A percentile compares a stretch with the other conserved stretches of the same genome.
These are phyloP conservation scores for Leontocebus nigricollis DNA, from an alignment of 2,797 vertebrate species.

Conservation along the genomic window DNA sequence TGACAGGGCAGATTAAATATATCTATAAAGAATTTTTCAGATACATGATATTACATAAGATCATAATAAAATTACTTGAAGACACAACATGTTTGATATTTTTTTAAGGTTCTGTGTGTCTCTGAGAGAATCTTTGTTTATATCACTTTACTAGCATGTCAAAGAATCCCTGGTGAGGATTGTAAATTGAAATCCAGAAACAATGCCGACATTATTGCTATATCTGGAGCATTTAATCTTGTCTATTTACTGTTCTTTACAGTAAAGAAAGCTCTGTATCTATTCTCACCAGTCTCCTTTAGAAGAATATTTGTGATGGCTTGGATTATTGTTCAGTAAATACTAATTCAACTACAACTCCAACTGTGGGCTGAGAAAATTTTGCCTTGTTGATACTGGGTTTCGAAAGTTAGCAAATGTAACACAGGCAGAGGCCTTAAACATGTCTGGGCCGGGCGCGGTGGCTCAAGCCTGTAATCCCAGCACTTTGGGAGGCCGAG, in stretches of 20 bases:
- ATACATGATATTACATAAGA: neutral
- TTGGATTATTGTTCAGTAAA: neutral
- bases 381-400: neutral
- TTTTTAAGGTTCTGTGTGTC: neutral
- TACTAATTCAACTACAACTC: neutral
- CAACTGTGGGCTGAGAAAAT: neutral
- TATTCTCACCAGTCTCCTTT: neutral
- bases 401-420: neutral
- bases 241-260: neutral
- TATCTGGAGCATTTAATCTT: neutral
- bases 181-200: conserved; percentile 18
- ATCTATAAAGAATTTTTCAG: neutral
- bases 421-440: neutral
- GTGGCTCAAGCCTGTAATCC: no score
- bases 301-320: neutral
- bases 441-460: neutral
- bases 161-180: neutral
- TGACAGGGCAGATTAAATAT: conserved; percentile 18
- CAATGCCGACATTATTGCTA: neutral
- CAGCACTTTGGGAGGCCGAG: no score
- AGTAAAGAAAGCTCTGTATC: neutral
- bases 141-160: neutral
- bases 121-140: neutral
- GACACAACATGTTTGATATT: neutral
- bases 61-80: conserved; percentile 11